These are phyloP conservation scores for Euphydryas editha DNA, from an alignment of 2,888 invertebrate species.

Conservation along the genomic window DNA sequence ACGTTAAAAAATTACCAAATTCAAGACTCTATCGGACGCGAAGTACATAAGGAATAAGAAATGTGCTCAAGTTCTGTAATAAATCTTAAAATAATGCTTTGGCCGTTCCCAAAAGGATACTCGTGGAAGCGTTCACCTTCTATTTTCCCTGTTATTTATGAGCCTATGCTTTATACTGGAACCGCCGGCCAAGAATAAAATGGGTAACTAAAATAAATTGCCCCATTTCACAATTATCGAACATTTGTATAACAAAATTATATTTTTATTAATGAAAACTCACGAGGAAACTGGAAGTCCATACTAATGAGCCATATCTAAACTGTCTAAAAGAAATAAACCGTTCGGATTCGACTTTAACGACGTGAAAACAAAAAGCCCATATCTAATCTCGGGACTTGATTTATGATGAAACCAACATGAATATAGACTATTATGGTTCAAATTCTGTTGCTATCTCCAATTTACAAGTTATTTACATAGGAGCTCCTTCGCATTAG, in stretches of 20 bases:
- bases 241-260: slow-evolving; percentile 62
- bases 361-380: slow-evolving; percentile 61
- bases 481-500: slow-evolving; percentile 74
- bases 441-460: slow-evolving; percentile 64
- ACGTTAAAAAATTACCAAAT: slow-evolving; percentile 38
- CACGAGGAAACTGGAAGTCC: slow-evolving; percentile 63
- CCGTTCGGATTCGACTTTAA: slow-evolving; percentile 37
- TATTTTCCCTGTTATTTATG: slow-evolving; percentile 83
- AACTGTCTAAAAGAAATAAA: slow-evolving; percentile 46
- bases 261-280: slow-evolving; percentile 67
- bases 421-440: slow-evolving; percentile 63
- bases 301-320: slow-evolving; percentile 50
- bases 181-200: slow-evolving; percentile 80
- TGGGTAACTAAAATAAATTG: slow-evolving; percentile 81
- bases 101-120: slow-evolving; percentile 82
- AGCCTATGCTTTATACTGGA: slow-evolving; percentile 80
- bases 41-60: slow-evolving; percentile 81
- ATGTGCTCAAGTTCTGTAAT: slow-evolving; percentile 81
- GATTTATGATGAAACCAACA: slow-evolving; percentile 65
- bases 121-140: slow-evolving; percentile 82
- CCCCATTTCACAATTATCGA: slow-evolving; percentile 64
- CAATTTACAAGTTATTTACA: slow-evolving; percentile 78
- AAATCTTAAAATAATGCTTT: slow-evolving; percentile 84
- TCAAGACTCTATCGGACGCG: slow-evolving; percentile 61
- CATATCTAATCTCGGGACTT: slow-evolving; percentile 67